Base-by-base conservation (phyloP, 1,140 invertebrate species). In the Leptinotarsa undecemlineata region DNA sequence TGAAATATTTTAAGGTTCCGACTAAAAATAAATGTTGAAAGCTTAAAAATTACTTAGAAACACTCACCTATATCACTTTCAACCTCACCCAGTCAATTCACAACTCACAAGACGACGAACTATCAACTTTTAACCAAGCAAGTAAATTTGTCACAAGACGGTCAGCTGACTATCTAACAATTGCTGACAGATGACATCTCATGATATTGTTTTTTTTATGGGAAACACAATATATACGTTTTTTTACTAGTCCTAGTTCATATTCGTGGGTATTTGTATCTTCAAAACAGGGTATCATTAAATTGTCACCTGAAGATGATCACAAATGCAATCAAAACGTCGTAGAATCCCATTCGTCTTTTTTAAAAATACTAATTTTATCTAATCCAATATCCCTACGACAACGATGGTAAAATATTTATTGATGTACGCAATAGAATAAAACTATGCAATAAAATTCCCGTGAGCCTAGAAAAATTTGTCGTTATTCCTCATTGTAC, bases 61-160 rank as follows among this genome's bases (percentile, higher is more conserved):
- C 71, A 79, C 79, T 81, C 79, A 81, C 80, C 62, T 78, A 72
- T 79, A 76, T 63, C 72, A 48, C 57, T 33, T 68, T 60, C 68
- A 77, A 81, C 77, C 74, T 76, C 79, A 81, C 80, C 77, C 79
- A 80, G 77, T 68, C 69, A 80, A 81, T 77, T 81, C 74, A 75
- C 76, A 76, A 81, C 79, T 81, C 74, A 74, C 76, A 76, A 76
- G 77, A 81, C 64, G 61, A 75, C 15, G 60, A 67, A 75, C 75
- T 61, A 64, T 67, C 72, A 71, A 70, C 20, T 42, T 20, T 48
- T 15, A 73, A 73, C 48, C 23, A 21, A 57, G 63, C n/a, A 76
- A 73, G 17, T 26, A 42, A 61, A 23, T 70, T 74, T 79, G 76
- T 82, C 81, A 82, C 79, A 82, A 82, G 81, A 80, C 79, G 74